Evolutionary conservation across 2,113 vertebrate species (phyloP).

Genomic region (Danio rerio): GRCz12tu NC_133185.1:1210001-1210500

Average conservation of each 20-base stretch:
- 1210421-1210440: too few relatives aligned
- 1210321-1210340: constrained; percentile 57
- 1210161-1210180: constrained; percentile 76
- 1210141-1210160: constrained; percentile 77
- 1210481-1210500: too few relatives aligned
- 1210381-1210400: not conserved
- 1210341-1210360: constrained; percentile 69
- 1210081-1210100: constrained; percentile 52
- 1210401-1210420: too few relatives aligned
- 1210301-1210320: constrained; percentile 56
- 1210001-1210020: not conserved
- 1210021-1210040: constrained; percentile 46
- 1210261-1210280: constrained; percentile 41
- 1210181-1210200: constrained; percentile 66
- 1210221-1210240: constrained; percentile 53
- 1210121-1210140: constrained; percentile 67
- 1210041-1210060: constrained; percentile 34
- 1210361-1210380: constrained; percentile 18
- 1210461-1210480: too few relatives aligned
- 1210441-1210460: too few relatives aligned
- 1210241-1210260: constrained; percentile 16
- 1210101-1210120: constrained; percentile 65
- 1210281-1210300: constrained; percentile 24
- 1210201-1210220: constrained; percentile 57
- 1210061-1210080: constrained; percentile 25